These are phyloP conservation scores for Spheniscus humboldti DNA, from an alignment of 2,797 vertebrate genomes.

Conservation along the genomic window DNA sequence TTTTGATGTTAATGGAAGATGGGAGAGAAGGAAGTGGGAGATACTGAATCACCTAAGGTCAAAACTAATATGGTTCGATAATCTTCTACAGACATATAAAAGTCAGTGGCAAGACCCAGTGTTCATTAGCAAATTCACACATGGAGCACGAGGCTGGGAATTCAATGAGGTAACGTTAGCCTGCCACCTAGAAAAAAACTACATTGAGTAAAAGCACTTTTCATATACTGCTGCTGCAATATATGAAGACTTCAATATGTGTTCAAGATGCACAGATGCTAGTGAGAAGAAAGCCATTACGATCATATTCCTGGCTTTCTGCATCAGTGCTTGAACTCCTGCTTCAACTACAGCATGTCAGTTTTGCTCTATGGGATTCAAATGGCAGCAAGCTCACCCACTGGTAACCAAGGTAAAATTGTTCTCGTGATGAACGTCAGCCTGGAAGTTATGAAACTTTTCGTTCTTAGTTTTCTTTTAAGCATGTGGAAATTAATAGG, in stretches of 20 bases:
- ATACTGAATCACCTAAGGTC: neutral
- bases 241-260: neutral
- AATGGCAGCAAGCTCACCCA: neutral
- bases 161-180: neutral
- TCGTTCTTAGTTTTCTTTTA: neutral
- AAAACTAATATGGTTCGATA: neutral
- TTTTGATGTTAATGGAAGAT: neutral
- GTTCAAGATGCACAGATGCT: neutral
- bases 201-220: neutral
- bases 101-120: neutral
- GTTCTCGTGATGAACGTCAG: neutral
- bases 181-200: neutral
- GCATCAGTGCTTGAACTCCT: neutral
- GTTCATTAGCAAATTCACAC: conserved; percentile 35
- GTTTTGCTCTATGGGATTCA: neutral
- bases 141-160: neutral
- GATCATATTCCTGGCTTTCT: neutral
- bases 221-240: neutral
- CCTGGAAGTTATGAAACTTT: neutral
- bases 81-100: neutral
- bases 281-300: neutral
- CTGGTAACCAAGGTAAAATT: neutral
- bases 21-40: neutral
- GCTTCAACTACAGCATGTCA: rapidly evolving
- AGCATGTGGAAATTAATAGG: neutral